Conservation (phyloP, 2,888 invertebrate genomes). For the Tanypteryx hageni region DNA sequence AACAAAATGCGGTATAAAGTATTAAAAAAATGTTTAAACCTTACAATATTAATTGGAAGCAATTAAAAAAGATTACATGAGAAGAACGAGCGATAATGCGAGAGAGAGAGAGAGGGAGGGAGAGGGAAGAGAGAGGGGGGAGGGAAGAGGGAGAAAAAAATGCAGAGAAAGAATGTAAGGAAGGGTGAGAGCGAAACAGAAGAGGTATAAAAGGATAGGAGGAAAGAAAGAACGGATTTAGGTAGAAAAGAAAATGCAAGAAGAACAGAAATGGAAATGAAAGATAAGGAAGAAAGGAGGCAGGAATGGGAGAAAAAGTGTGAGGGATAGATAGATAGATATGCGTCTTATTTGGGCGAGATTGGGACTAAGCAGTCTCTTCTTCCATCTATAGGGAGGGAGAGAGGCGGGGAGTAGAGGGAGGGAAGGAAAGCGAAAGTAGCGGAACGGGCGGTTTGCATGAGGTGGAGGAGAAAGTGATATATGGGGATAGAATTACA, state of each 20-base stretch:
- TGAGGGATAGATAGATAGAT: neutral
- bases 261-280: neutral
- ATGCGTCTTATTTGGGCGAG: too few species aligned
- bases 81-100: neutral
- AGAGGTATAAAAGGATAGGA: neutral
- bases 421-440: neutral
- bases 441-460: too few species aligned
- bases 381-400: too few species aligned
- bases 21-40: too few species aligned
- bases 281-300: neutral
- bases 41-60: too few species aligned
- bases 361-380: too few species aligned
- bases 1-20: too few species aligned
- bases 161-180: neutral
- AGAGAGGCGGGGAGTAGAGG: neutral
- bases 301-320: neutral
- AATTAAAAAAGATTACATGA: neutral
- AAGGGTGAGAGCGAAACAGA: neutral
- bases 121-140: neutral
- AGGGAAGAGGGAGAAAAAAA: neutral
- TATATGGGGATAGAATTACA: neutral
- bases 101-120: neutral
- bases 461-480: neutral
- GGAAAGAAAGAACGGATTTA: too few species aligned
- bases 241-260: neutral